Evolutionary conservation across 1,140 invertebrate species (phyloP), one percentile per base, ranked within the genome.

Genomic region (Drosophila burlai): DNA sequence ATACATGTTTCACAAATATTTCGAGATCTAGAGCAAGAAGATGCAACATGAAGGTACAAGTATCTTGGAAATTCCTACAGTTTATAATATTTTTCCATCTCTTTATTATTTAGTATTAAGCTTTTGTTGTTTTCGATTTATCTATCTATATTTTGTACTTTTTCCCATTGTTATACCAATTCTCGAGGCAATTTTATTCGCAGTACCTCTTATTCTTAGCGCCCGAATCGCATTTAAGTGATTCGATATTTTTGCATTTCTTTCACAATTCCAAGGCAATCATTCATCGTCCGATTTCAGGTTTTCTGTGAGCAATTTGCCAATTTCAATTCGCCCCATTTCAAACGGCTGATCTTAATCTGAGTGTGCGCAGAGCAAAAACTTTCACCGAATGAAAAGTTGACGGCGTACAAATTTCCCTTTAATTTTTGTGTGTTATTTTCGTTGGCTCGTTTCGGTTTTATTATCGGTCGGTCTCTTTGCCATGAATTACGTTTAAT

Each of bases 401-500:
- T 71, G 52, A 65, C 71, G 60, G 60, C 40, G 43, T 59, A 60
- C 75, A 77, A 78, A 69, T 78, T 78, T 78, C 75, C 75, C 75
- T 78, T 78, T 78, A 78, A 69, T 77, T 61, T 77, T 58, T 31
- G 49, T 52, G 42, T 68, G 61, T 74, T 69, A 77, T 76, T 67
- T 77, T 57, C 45, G 67, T 46, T 52, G 63, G 67, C 52, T 67
- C 45, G 29, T 24, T 46, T 65, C 59, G 46, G 29, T 47, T 59
- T 66, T 80, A 71, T 52, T 73, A 79, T 68, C 75, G 57, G 55
- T 63, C 67, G 57, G 55, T 63, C 67, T 76, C 72, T 72, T 67
- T 74, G 80, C 80, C 76, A 82, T 67, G 62, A 79, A 79, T 79
- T 79, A 72, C 65, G 55, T 79, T 73, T 86, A 79, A 79, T 75